Percentiles rank a stretch among this genome's conserved stretches.
These are phyloP conservation scores for Fopius arisanus DNA, from an alignment of 1,140 invertebrate genomes.

Conservation along the genomic window DNA sequence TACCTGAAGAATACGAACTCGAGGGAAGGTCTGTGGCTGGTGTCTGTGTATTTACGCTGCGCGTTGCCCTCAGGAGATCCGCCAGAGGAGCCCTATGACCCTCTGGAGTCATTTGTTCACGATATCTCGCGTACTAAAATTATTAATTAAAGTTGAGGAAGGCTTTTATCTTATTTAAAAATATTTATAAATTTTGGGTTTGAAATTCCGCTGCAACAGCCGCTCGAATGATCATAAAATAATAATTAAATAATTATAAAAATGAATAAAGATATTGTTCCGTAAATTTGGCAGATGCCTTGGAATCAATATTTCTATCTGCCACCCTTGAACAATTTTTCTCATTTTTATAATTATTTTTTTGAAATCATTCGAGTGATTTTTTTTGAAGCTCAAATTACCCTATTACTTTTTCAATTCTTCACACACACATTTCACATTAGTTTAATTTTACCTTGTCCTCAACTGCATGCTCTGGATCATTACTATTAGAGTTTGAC, in stretches of 20 bases:
- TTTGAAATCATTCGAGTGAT: background rate
- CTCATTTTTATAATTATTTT: background rate
- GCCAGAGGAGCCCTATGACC: conserved; percentile 84
- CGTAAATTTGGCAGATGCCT: too few species aligned
- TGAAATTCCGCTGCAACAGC: too few species aligned
- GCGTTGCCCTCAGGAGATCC: conserved; percentile 74
- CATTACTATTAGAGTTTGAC: conserved; percentile 55
- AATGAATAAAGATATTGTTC: background rate
- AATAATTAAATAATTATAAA: too few species aligned
- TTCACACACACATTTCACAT: too few species aligned
- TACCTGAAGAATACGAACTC: conserved; percentile 69
- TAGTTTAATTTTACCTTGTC: conserved; percentile 56
- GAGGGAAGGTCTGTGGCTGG: conserved; percentile 69
- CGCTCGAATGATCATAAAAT: too few species aligned
- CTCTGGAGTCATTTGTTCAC: conserved; percentile 75
- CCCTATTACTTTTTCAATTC: too few species aligned
- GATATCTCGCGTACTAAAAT: conserved; percentile 60
- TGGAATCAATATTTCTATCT: background rate
- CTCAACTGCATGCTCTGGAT: conserved; percentile 58
- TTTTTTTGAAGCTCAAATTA: too few species aligned
- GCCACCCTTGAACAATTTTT: background rate
- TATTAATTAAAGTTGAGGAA: background rate
- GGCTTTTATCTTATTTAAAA: too few species aligned
- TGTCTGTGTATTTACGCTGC: conserved; percentile 85
- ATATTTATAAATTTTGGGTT: too few species aligned